phyloP scores from a whole-genome alignment of 2,888 invertebrate species.

The Melipona bicolor region DNA sequence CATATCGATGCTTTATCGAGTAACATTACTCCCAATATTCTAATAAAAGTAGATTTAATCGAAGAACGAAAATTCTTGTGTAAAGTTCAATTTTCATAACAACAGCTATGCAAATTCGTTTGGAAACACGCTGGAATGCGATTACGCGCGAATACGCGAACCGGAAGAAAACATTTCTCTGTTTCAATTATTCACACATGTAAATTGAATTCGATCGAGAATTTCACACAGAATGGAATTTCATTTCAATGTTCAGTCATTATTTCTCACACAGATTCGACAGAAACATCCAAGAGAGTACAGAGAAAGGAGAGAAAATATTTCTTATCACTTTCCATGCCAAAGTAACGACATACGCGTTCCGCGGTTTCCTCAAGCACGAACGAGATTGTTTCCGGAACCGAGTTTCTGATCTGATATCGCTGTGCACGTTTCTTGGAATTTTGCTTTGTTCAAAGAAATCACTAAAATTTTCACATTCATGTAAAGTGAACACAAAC shows the following conservation, averaged over 20 bases:
- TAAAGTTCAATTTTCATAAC: constrained; percentile 36
- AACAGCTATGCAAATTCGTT: constrained; percentile 8
- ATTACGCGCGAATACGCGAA: background rate
- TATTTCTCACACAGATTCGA: background rate
- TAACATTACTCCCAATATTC: background rate
- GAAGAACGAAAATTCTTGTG: background rate
- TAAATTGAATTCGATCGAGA: background rate
- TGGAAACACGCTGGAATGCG: background rate
- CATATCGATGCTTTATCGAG: background rate
- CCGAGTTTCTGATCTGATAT: background rate
- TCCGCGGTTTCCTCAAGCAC: background rate
- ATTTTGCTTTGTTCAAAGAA: constrained; percentile 25
- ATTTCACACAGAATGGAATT: background rate
- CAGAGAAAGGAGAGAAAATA: background rate
- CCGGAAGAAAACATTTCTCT: background rate
- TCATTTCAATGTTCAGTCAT: background rate
- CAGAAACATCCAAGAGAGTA: background rate
- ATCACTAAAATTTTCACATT: background rate
- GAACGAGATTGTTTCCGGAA: constrained; percentile 29
- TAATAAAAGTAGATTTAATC: background rate
- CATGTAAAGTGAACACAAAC: too few relatives aligned
- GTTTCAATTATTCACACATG: constrained; percentile 3
- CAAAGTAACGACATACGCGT: background rate
- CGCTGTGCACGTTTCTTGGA: constrained; percentile 36
- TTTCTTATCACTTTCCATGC: background rate